Base-by-base conservation (phyloP, 2,113 vertebrate species). In the Peromyscus polionotus region DNA sequence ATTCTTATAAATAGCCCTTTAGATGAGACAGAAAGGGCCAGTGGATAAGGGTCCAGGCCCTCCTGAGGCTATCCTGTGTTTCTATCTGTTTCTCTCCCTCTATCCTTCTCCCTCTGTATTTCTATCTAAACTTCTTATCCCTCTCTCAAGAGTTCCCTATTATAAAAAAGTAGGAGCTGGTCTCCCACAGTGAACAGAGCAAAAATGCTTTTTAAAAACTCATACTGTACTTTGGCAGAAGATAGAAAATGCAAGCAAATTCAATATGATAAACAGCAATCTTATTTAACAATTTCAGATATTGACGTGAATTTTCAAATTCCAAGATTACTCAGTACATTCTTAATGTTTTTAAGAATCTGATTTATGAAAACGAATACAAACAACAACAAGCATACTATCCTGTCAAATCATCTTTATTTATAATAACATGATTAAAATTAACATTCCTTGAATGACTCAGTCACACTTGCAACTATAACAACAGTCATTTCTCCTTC, bases 141-240 rank as follows among this genome's bases (percentile, higher is more conserved):
- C 12, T 54, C 54, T 54, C 12, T 12, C 54, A 54, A 54, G 54
- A 54, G 54, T 54, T 54, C 54, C 54, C 54, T 54, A 9, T 54
- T 14, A 54, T 54, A 54, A 54, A 54, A 54, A 54, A 54, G 54
- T 54, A 11, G 54, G 54, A 54, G 12, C 11, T 54, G 54, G 54
- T 54, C 54, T 54, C 54, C 54, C 54, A 54, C 54, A 94, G 63
- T 19, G 72, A 96, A 97, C 97, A 96, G 94, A 97, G 14, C 3
- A 51, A 89, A 36, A 86, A 1, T 90, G 77, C 20, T 59, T 59
- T 9, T 61, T 97, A 77, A 94, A 67, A 91, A 70, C 59, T 33
- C 61, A 67, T 48, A 94, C 83, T 67, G 73, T 92, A 90, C 61
- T 96, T 98, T 57, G 96, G 94, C 90, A 73, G 80, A 77, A 95